Evolutionary conservation across 2,888 invertebrate species (phyloP).

Genomic region (Xiphydria camelus): DNA sequence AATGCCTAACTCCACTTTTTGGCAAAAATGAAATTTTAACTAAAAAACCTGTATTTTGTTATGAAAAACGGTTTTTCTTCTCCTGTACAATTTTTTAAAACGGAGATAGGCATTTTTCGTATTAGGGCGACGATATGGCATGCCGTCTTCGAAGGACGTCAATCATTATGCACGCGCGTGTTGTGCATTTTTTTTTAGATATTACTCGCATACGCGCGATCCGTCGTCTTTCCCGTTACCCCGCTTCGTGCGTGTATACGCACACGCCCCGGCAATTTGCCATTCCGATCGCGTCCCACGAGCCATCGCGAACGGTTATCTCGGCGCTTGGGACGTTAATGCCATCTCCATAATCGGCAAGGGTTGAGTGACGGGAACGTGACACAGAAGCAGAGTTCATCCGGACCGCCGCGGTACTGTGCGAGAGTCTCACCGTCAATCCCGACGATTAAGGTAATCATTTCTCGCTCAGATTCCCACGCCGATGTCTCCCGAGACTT

Average conservation of each 20-base stretch:
- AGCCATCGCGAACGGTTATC: background rate
- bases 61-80: background rate
- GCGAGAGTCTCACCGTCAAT: constrained; percentile 33
- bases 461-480: constrained; percentile 21
- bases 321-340: constrained; percentile 18
- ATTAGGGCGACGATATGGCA: constrained; percentile 16
- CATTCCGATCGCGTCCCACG: too few species aligned
- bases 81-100: background rate
- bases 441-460: constrained; percentile 36
- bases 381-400: constrained; percentile 27
- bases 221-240: too few species aligned
- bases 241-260: too few species aligned
- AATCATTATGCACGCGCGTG: too few species aligned
- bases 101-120: constrained; percentile 4
- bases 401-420: constrained; percentile 24
- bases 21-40: too few species aligned
- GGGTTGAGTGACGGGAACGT: constrained; percentile 29
- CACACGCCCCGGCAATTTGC: too few species aligned
- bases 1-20: too few species aligned
- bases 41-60: background rate
- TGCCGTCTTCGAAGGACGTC: too few species aligned
- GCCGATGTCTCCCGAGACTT: too few species aligned
- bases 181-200: too few species aligned
- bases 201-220: too few species aligned
- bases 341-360: constrained; percentile 25